Percentiles rank a stretch among this genome's conserved stretches.
Evolutionary conservation across 2,113 vertebrate species (phyloP).

Genomic region (Bufo gargarizans): DNA sequence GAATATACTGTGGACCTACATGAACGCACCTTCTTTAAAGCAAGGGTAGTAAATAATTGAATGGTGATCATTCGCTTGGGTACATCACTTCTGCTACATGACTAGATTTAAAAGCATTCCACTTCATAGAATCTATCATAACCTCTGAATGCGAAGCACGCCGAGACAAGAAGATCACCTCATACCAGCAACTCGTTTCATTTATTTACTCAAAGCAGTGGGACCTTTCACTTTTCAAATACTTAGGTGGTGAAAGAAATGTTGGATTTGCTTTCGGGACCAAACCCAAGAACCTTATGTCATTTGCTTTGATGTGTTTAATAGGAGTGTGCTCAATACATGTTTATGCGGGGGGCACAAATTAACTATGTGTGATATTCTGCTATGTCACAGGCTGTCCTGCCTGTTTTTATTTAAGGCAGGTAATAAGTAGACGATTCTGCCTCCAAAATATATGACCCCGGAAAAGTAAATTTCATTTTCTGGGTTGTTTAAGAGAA

Average conservation of each 20-base stretch:
- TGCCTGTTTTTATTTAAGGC: not conserved
- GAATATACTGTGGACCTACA: not conserved
- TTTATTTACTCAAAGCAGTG: conserved; percentile 16
- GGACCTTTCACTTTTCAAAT: conserved; percentile 32
- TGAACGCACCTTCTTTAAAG: not conserved
- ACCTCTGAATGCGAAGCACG: not conserved
- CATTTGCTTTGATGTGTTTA: conserved; percentile 29
- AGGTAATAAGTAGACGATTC: not conserved
- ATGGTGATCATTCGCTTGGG: not conserved
- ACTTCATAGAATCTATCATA: not conserved
- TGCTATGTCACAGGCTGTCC: not conserved
- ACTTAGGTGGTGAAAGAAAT: conserved; percentile 33
- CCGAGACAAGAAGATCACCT: conserved; percentile 29
- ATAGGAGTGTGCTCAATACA: not conserved
- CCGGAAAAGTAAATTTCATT: not conserved
- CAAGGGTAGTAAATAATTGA: not conserved
- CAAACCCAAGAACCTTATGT: conserved; percentile 23
- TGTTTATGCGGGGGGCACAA: conserved; percentile 14
- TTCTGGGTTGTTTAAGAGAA: not conserved
- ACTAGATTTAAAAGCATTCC: not conserved
- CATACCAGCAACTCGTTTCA: not conserved
- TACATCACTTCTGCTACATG: not conserved
- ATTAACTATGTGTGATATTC: conserved; percentile 10
- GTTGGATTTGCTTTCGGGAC: conserved; percentile 2
- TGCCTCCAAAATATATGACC: not conserved